Evolutionary conservation across 2,113 vertebrate species (phyloP).

Genomic region (Lathamus discolor): DNA sequence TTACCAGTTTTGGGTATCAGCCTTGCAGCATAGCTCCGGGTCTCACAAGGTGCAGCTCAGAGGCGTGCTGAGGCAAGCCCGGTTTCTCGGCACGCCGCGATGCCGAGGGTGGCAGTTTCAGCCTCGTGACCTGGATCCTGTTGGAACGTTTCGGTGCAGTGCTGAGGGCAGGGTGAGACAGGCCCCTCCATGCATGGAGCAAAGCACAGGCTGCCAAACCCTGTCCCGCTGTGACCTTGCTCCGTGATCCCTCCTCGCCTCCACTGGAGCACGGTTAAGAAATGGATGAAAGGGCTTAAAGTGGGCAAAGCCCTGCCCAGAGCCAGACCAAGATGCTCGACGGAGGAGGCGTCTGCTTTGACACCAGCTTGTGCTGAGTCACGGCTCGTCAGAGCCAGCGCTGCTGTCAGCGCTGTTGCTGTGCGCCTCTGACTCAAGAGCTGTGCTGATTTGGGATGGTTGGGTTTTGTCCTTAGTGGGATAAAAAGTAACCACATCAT

Average conservation of each 20-base stretch:
- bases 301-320: neutral
- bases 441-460: neutral
- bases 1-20: neutral
- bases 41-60: neutral
- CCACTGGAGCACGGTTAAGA: neutral
- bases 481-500: neutral
- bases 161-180: neutral
- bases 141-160: neutral
- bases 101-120: neutral
- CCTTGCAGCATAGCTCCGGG: neutral
- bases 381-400: neutral
- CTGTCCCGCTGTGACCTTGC: rapidly evolving
- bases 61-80: neutral
- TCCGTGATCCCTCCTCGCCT: neutral
- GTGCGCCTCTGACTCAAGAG: neutral
- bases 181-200: neutral
- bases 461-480: neutral
- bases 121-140: neutral
- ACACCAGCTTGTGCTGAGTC: conserved; percentile 23
- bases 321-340: neutral
- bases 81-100: neutral
- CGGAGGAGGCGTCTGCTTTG: neutral
- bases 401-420: neutral
- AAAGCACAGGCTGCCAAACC: neutral
- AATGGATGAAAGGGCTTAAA: neutral